These are phyloP conservation scores for Phenganax subtilis DNA, from an alignment of 92 coral and sea anemone genomes.

Conservation along the genomic window DNA sequence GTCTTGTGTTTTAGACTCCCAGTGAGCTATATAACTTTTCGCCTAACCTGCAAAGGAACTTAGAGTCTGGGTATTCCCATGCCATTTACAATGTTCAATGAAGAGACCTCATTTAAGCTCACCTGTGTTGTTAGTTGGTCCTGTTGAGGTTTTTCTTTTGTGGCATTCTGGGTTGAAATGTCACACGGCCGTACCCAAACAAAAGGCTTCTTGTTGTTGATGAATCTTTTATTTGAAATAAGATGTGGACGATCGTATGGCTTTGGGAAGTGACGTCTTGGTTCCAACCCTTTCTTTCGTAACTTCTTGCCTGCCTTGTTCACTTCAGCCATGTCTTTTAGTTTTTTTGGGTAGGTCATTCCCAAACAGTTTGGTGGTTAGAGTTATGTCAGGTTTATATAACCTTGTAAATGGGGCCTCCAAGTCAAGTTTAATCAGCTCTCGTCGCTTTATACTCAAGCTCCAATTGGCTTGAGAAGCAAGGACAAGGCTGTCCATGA, in stretches of 20 bases:
- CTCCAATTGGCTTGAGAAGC: slow-evolving; percentile 36
- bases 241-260: not conserved
- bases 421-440: slow-evolving; percentile 40
- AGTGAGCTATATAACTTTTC: not conserved
- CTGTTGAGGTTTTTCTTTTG: not conserved
- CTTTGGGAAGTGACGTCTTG: not conserved
- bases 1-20: slow-evolving; percentile 35
- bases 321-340: slow-evolving; percentile 45
- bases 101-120: not conserved
- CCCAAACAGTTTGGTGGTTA: slow-evolving; percentile 45
- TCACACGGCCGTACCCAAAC: not conserved
- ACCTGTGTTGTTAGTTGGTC: not conserved
- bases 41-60: not conserved
- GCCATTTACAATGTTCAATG: not conserved
- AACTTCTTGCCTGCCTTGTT: slow-evolving; percentile 4
- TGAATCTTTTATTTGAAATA: not conserved
- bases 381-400: slow-evolving; percentile 44
- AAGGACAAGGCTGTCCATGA: slow-evolving; percentile 58
- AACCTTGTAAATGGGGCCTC: slow-evolving; percentile 48
- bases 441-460: slow-evolving; percentile 52
- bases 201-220: not conserved
- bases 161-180: not conserved
- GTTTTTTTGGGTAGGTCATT: slow-evolving; percentile 37
- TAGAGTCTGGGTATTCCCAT: slow-evolving; percentile 3
- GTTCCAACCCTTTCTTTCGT: not conserved